phyloP scores from a whole-genome alignment of 2,113 vertebrate species.

The Baryphthengus martii region DNA sequence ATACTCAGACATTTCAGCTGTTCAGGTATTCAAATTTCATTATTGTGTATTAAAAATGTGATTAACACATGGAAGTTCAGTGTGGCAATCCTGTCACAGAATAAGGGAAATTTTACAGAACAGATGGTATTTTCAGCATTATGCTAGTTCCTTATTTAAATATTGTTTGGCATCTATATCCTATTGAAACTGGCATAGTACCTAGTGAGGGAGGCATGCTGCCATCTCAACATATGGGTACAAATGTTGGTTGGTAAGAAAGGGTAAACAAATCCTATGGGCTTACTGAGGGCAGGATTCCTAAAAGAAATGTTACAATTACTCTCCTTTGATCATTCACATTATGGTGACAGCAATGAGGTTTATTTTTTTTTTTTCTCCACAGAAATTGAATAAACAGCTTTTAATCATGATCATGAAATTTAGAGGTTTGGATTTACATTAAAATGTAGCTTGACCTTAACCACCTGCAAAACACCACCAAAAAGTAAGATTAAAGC shows the following conservation, averaged over 20 bases:
- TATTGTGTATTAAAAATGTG: constrained; percentile 37
- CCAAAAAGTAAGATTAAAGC: background rate
- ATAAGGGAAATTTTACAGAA: constrained; percentile 60
- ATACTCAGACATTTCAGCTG: constrained; percentile 38
- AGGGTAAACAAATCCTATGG: constrained; percentile 66
- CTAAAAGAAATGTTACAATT: constrained; percentile 53
- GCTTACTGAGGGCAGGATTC: constrained; percentile 58
- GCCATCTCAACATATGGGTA: constrained; percentile 71
- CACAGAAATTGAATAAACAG: constrained; percentile 33
- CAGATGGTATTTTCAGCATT: constrained; percentile 67
- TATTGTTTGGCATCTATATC: constrained; percentile 66
- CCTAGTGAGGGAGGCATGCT: constrained; percentile 39
- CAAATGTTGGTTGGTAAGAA: constrained; percentile 48
- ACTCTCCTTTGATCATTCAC: constrained; percentile 56
- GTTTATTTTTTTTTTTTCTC: background rate
- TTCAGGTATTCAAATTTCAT: constrained; percentile 56
- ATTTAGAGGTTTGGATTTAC: constrained; percentile 40
- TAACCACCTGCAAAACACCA: constrained; percentile 17
- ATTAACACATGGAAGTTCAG: constrained; percentile 58
- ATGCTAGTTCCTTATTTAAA: constrained; percentile 64
- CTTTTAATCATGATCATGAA: constrained; percentile 46
- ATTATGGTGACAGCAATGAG: constrained; percentile 34
- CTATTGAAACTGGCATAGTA: constrained; percentile 55
- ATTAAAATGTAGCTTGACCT: constrained; percentile 35
- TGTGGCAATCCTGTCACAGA: constrained; percentile 46